phyloP scores from a whole-genome alignment of 1,140 invertebrate species.

The Acyrthosiphon pisum region DNA sequence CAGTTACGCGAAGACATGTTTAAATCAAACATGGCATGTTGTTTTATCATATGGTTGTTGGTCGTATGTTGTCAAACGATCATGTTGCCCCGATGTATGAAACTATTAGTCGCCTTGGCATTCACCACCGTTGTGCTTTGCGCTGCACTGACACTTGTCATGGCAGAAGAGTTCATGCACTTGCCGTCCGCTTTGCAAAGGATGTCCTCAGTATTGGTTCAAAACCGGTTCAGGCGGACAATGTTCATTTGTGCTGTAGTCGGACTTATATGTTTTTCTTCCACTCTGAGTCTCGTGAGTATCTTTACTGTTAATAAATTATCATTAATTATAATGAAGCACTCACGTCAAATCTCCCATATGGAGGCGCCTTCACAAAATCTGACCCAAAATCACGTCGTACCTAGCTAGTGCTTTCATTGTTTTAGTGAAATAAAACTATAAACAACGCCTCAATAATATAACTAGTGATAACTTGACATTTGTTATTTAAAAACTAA shows the following conservation, averaged over 20 bases:
- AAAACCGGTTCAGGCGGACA: slow-evolving; percentile 74
- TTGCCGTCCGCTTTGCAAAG: slow-evolving; percentile 71
- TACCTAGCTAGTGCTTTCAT: too few relatives aligned
- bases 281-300: slow-evolving; percentile 64
- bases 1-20: slow-evolving; percentile 92
- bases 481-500: not conserved
- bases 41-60: slow-evolving; percentile 88
- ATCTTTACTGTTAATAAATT: not conserved
- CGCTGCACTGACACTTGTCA: slow-evolving; percentile 76
- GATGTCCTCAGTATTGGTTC: slow-evolving; percentile 77
- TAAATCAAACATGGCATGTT: slow-evolving; percentile 92
- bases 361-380: not conserved
- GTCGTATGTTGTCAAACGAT: slow-evolving; percentile 81
- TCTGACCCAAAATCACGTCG: too few relatives aligned
- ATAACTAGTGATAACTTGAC: too few relatives aligned
- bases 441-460: not conserved
- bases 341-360: not conserved
- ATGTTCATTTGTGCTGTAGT: slow-evolving; percentile 82
- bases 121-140: slow-evolving; percentile 73
- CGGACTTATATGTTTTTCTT: slow-evolving; percentile 71
- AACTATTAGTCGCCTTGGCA: slow-evolving; percentile 63
- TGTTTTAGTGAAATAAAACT: not conserved
- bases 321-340: not conserved
- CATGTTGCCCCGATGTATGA: slow-evolving; percentile 75
- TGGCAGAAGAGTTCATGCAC: slow-evolving; percentile 84